Conservation (phyloP, 2,888 invertebrate genomes). For the Luffia ferchaultella region DNA sequence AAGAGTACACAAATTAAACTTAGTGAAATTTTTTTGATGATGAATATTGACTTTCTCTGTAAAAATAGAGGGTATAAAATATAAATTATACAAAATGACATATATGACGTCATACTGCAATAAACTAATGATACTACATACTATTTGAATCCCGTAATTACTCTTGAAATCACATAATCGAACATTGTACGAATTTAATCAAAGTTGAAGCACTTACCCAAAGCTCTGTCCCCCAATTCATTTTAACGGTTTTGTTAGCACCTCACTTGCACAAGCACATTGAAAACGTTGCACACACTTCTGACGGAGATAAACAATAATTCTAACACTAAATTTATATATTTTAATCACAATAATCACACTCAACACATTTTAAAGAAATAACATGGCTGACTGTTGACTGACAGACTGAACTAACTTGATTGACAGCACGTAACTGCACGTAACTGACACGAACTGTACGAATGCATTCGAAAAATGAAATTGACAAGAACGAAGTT, state of each 20-base stretch:
- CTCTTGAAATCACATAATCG: neutral
- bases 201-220: conserved; percentile 61
- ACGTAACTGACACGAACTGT: too few species aligned
- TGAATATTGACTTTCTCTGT: neutral
- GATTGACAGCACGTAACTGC: neutral
- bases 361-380: conserved; percentile 49
- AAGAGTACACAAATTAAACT: neutral
- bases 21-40: neutral
- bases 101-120: neutral
- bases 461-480: too few species aligned
- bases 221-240: conserved; percentile 75
- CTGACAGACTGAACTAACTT: conserved; percentile 1
- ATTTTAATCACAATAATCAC: conserved; percentile 36
- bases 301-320: conserved; percentile 22
- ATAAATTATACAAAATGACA: neutral
- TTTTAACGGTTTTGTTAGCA: conserved; percentile 51
- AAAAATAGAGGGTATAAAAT: neutral
- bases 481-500: neutral
- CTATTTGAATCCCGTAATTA: neutral
- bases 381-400: conserved; percentile 60
- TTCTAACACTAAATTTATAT: conserved; percentile 22
- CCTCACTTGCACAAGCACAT: conserved; percentile 58
- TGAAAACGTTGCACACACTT: conserved; percentile 48
- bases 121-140: neutral
- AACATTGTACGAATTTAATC: neutral